phyloP scores from a whole-genome alignment of 2,113 vertebrate species.

The Hemichromis elongatus region DNA sequence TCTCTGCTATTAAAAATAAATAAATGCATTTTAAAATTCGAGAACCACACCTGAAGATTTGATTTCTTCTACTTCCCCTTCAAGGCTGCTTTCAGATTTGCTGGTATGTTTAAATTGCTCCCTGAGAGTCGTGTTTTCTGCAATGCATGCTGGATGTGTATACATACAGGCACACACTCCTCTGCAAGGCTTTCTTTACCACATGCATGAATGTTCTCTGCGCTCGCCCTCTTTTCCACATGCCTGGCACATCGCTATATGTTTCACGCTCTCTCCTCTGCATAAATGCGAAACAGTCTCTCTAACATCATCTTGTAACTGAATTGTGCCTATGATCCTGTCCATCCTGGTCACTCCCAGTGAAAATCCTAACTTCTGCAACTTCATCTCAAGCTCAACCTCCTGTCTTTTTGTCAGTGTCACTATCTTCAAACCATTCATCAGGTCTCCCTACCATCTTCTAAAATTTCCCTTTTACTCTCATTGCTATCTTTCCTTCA shows the following conservation, averaged over 20 bases:
- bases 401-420: not conserved
- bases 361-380: not conserved
- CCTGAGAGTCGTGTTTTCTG: not conserved
- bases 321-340: not conserved
- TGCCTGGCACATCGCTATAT: too few relatives aligned
- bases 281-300: not conserved
- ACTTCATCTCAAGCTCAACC: not conserved
- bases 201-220: not conserved
- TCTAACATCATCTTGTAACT: not conserved
- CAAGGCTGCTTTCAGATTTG: not conserved
- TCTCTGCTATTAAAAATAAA: not conserved
- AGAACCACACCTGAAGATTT: not conserved
- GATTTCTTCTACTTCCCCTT: not conserved
- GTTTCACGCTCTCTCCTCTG: not conserved
- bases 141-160: not conserved
- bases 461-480: not conserved
- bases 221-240: not conserved
- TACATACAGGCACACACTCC: not conserved
- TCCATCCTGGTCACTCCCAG: not conserved
- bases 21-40: not conserved
- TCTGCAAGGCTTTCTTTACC: not conserved
- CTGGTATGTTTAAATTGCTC: not conserved
- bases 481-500: not conserved
- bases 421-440: not conserved
- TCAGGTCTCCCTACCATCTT: not conserved